Percentiles rank a stretch among this genome's conserved stretches.
phyloP scores from a whole-genome alignment of 2,888 invertebrate species.

The Encarsia formosa region DNA sequence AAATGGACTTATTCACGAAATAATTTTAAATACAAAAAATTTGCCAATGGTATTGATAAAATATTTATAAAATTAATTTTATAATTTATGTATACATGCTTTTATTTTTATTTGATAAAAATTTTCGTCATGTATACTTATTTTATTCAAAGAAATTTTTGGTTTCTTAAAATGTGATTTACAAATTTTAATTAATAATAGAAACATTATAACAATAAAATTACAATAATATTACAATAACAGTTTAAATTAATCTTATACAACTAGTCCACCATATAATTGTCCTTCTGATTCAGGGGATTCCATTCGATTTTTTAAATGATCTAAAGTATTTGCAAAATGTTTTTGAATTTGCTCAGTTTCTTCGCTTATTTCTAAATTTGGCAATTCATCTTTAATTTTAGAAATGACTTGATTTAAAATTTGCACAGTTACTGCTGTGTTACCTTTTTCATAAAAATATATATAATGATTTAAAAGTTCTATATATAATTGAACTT shows the following conservation, averaged over 20 bases:
- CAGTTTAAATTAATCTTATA: slow-evolving; percentile 43
- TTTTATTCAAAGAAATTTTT: neutral
- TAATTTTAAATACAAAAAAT: no score
- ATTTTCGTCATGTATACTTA: neutral
- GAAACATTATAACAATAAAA: slow-evolving; percentile 10
- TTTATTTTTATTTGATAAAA: neutral
- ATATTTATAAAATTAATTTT: neutral
- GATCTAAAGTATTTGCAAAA: slow-evolving; percentile 84
- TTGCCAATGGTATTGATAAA: no score
- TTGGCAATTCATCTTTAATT: slow-evolving; percentile 89
- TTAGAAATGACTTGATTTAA: slow-evolving; percentile 79
- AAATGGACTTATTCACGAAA: no score
- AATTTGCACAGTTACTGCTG: slow-evolving; percentile 61
- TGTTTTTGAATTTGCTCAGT: slow-evolving; percentile 95
- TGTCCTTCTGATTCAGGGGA: slow-evolving; percentile 63
- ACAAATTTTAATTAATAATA: neutral
- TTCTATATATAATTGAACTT: slow-evolving; percentile 93
- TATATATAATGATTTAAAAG: slow-evolving; percentile 90
- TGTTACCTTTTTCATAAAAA: slow-evolving; percentile 85
- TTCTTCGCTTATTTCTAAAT: slow-evolving; percentile 91
- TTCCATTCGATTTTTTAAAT: slow-evolving; percentile 68
- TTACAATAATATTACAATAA: slow-evolving; percentile 15
- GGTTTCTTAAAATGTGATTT: slow-evolving; percentile 1
- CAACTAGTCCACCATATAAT: slow-evolving; percentile 62
- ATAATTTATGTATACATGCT: neutral